Percentiles rank a stretch among this genome's conserved stretches.
Conservation (phyloP, 2,113 vertebrate species). For the Balaenoptera acutorostrata region DNA sequence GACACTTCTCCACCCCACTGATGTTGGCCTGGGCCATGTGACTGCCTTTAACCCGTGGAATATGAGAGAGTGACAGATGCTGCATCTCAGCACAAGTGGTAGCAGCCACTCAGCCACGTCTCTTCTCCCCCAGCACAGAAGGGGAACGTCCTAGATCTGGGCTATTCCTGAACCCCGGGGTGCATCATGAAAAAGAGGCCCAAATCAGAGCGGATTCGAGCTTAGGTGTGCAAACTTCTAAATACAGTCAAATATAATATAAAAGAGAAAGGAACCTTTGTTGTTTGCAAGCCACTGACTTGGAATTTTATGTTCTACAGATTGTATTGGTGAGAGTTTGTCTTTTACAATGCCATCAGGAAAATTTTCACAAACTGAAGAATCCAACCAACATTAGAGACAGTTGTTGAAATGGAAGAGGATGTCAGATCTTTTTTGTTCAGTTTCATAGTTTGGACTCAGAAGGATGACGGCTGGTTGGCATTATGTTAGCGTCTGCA, state of each 20-base stretch:
- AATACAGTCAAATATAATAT: not conserved
- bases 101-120: too few species aligned
- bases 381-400: not conserved
- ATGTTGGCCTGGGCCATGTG: not conserved
- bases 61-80: too few species aligned
- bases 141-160: not conserved
- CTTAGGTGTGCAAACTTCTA: not conserved
- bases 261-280: not conserved
- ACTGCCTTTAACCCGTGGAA: not conserved
- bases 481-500: not conserved
- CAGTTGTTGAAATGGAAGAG: too few species aligned
- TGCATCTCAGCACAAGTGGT: not conserved
- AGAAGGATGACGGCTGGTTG: accelerated
- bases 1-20: not conserved
- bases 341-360: too few species aligned
- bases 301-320: not conserved
- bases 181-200: not conserved
- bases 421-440: not conserved
- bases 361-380: not conserved
- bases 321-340: not conserved
- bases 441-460: accelerated
- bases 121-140: not conserved
- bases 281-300: not conserved
- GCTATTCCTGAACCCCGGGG: not conserved
- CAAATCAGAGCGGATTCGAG: not conserved